Conservation (phyloP, 2,888 invertebrate species). For the Fabriciana adippe region DNA sequence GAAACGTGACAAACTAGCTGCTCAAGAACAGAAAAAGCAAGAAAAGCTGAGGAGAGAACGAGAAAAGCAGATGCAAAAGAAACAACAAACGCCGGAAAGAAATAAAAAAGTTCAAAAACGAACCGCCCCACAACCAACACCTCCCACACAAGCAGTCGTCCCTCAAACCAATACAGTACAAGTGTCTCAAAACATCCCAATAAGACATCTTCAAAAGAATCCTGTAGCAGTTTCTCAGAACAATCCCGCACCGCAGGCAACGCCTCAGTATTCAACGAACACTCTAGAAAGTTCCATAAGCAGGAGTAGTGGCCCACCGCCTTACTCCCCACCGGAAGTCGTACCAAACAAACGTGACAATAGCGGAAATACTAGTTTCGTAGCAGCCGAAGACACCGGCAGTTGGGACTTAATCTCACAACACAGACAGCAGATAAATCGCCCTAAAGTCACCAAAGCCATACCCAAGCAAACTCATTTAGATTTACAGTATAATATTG, state of each 20-base stretch:
- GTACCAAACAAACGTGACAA: constrained; percentile 49
- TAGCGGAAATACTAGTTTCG: constrained; percentile 60
- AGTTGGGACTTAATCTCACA: constrained; percentile 81
- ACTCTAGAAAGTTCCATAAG: constrained; percentile 73
- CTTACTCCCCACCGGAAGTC: constrained; percentile 51
- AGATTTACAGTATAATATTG: constrained; percentile 63
- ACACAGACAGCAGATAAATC: constrained; percentile 71
- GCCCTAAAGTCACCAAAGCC: constrained; percentile 44
- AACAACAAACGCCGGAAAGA: constrained; percentile 44
- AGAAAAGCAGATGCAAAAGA: constrained; percentile 47
- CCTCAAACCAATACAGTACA: neutral
- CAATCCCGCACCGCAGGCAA: constrained; percentile 26
- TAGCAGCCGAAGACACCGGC: constrained; percentile 54
- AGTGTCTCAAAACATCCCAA: too few relatives aligned
- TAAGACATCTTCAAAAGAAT: too few relatives aligned
- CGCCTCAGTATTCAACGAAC: constrained; percentile 55
- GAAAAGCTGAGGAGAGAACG: constrained; percentile 53
- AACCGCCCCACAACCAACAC: constrained; percentile 37
- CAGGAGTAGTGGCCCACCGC: constrained; percentile 67
- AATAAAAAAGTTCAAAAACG: constrained; percentile 41
- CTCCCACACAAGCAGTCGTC: constrained; percentile 8
- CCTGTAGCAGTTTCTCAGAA: neutral
- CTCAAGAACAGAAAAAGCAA: constrained; percentile 52
- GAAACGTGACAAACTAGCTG: constrained; percentile 52
- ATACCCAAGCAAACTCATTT: constrained; percentile 51